Evolutionary conservation across 2,888 invertebrate genomes (phyloP).

Genomic region (Cheilosia grossa): DNA sequence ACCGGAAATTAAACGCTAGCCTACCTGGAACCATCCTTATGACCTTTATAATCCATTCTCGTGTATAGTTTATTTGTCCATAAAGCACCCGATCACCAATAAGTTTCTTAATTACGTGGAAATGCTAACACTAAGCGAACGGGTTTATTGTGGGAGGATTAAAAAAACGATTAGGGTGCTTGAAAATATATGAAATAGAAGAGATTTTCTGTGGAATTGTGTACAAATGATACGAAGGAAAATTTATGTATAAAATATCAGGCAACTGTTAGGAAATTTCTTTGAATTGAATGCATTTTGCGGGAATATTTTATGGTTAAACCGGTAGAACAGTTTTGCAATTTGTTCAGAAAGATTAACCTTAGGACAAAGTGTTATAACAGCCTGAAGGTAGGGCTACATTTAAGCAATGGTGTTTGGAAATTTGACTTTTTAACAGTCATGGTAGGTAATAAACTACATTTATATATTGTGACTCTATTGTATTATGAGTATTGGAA

Average conservation of each 20-base stretch:
- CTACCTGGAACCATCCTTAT: conserved; percentile 51
- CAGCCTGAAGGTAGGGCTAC: background rate
- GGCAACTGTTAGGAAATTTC: conserved; percentile 62
- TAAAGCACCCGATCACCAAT: background rate
- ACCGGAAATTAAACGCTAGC: background rate
- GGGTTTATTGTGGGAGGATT: background rate
- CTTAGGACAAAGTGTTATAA: background rate
- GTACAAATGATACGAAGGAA: background rate
- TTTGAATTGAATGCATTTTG: conserved; percentile 61
- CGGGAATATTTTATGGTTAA: conserved; percentile 38
- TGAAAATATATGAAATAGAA: background rate
- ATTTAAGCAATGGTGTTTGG: background rate
- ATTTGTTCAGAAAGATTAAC: background rate
- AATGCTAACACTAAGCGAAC: background rate
- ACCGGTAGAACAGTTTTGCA: conserved; percentile 50
- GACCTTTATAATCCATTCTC: conserved; percentile 28
- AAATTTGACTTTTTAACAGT: too few relatives aligned
- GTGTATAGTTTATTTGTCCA: background rate
- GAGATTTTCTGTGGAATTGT: background rate
- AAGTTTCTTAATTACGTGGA: background rate
- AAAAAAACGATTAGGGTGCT: background rate
- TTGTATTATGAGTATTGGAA: too few relatives aligned
- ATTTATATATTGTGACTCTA: too few relatives aligned
- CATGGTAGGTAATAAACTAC: too few relatives aligned
- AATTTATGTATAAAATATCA: background rate